Base-by-base conservation (phyloP, 2,797 vertebrate species). In the Mastacembelus armatus region DNA sequence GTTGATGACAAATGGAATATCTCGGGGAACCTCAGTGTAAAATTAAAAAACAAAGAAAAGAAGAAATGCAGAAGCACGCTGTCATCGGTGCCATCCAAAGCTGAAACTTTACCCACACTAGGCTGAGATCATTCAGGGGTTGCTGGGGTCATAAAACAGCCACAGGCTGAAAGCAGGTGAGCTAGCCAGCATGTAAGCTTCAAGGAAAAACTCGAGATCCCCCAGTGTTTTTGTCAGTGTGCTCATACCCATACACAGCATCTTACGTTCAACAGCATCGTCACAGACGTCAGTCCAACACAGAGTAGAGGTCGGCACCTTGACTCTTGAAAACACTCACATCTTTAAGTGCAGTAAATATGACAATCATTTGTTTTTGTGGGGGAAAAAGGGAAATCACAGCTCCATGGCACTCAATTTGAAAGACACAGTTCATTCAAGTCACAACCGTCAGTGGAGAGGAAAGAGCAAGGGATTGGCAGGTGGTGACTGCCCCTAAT, bases 341-440 rank as follows among this genome's bases (percentile, higher is more conserved):
- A 60, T 40, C 27, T 30, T 58, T 55, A 51, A 44, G 57, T 77
- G 83, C 71, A 70, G 80, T 63, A 54, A 69, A 59, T 59, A 16
- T 32, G 52, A 86, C 88, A 90, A 90, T 90, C 86, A 82, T 78
- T 80, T 43, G n/a, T 71, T 81, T 70, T 42, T 11, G n/a, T n/a
- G n/a, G 5, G 27, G 3, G 19, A 22, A 60, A 33, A 27, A 7
- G 4, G 10, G 18, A 58, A 10, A 58, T 77, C 61, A 67, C 42
- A 58, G 78, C 51, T 35, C 69, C 71, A 36, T 58, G 63, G 60
- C 73, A 65, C 71, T 85, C 69, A 32, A 21, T 43, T 57, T 57
- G 40, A 35, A 72, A 67, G 71, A 63, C 42, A n/a, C 56, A 65
- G 47, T 39, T 80, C 66, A 72, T 74, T 85, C 32, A 54, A 73